Base-by-base conservation (phyloP, 1,140 invertebrate genomes). In the Camponotus pennsylvanicus region DNA sequence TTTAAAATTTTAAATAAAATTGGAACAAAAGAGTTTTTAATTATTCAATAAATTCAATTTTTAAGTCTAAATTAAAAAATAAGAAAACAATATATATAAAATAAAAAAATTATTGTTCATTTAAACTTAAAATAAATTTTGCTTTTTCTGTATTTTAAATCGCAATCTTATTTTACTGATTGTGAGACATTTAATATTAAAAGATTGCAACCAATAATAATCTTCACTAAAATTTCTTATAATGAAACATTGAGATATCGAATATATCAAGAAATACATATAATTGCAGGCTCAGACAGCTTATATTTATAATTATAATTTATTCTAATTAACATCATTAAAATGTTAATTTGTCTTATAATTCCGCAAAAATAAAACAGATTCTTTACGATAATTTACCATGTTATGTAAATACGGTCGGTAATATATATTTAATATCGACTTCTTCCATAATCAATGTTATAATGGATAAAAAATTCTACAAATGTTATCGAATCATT, bases 401-500 rank as follows among this genome's bases (percentile, higher is more conserved):
- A 13, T 32, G 37, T 80, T 79, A 52, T 15, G 57, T 70, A 70
- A 57, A 59, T 70, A 27, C 9, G 18, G 4, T 80, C n/a, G 4
- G 2, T 70, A 37, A 18, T 15, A 40, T 49, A 49, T n/a, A 80
- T 13, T 80, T 80, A 80, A 80, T 27, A 27, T 59, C n/a, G 42
- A 57, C 9, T 55, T 42, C 66, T 42, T 69, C 66, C 49, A 57
- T 57, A 59, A 79, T 67, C 76, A 34, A 52, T 79, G 61, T 70
- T 21, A 70, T 80, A 80, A 70, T 40, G 49, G 8, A 27, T 27
- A 80, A 32, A 40, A 70, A 57, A 80, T 15, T 42, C 13, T 80
- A n/a, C 64, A 42, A 4, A 9, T 64, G 70, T 75, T 85, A 49
- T 18, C 59, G 63, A 86, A 83, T 75, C 42, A 70, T 75, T 70